Base-by-base conservation (phyloP, 2,888 invertebrate genomes). In the Drosophila robusta region DNA sequence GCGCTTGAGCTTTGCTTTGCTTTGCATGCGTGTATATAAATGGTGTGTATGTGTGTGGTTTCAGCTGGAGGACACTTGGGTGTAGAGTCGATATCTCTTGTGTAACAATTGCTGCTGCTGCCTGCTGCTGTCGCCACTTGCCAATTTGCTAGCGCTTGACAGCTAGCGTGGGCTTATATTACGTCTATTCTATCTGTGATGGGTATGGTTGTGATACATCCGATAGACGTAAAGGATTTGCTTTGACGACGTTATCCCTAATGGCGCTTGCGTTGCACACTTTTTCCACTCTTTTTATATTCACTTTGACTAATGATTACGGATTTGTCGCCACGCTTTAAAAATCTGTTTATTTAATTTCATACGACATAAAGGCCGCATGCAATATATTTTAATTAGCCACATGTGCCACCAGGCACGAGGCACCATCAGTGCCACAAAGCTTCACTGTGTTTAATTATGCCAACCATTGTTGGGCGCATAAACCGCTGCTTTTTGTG, bases 171-270 rank as follows among this genome's bases (percentile, higher is more conserved):
- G 77, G 57, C 36, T 77, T 64, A 26, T 54, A 58, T 64, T 54
- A 41, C 67, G 38, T 72, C 52, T 50, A 42, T 50, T 54, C 50
- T 71, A 58, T 60, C 22, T 78, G 51, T 11, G 49, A 56, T 24
- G 24, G 26, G 22, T 32, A 18, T 47, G 50, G 76, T 65, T 66
- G 69, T 80, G 84, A 64, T 77, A 79, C 80, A 75, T 70, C 44
- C 54, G 51, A 56, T 70, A 65, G 62, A 75, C 72, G 79, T 86
- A 87, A 89, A 85, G 88, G 84, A 87, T 85, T 89, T 85, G 86
- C 84, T 85, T 88, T 89, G 84, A 89, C 82, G 88, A 72, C 87
- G 84, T 78, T 85, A 88, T 85, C 80, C 86, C 83, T 89, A 85
- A 85, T 85, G 86, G 72, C 73, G 71, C 72, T 70, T 88, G 86